phyloP scores from a whole-genome alignment of 2,797 vertebrate species.

The Falco cherrug region DNA sequence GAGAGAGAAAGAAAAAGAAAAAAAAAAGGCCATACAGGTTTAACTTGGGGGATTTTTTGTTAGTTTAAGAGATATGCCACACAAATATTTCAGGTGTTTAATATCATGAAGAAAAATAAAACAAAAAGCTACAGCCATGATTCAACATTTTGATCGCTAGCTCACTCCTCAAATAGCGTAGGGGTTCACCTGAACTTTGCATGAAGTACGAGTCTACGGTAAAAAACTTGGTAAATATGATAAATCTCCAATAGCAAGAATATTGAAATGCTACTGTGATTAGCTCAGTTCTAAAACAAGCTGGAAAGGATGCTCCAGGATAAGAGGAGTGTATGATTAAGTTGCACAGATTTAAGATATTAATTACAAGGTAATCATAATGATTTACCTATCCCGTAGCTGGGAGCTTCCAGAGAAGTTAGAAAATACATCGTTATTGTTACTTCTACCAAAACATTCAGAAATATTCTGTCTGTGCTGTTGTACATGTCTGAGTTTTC shows the following conservation, averaged over 20 bases:
- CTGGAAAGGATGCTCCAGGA: not conserved
- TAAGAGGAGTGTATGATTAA: not conserved
- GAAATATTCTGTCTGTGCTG: not conserved
- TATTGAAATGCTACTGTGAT: not conserved
- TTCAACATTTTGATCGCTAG: not conserved
- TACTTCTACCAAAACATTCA: not conserved
- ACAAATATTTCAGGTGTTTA: not conserved
- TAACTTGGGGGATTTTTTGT: not conserved
- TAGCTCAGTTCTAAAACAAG: not conserved
- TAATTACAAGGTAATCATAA: not conserved
- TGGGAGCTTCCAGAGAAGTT: not conserved
- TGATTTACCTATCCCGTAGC: not conserved
- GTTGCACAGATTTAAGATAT: not conserved
- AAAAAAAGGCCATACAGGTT: not conserved
- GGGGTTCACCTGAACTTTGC: not conserved
- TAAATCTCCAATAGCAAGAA: not conserved
- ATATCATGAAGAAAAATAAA: not conserved
- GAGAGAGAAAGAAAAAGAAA: no score
- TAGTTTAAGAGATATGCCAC: not conserved
- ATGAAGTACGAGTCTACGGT: not conserved
- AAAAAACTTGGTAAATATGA: not conserved
- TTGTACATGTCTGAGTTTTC: not conserved
- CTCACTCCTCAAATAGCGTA: not conserved
- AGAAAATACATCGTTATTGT: not conserved
- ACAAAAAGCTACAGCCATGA: not conserved